Base-by-base conservation (phyloP, 2,888 invertebrate species). In the Heliconius ethilla region DNA sequence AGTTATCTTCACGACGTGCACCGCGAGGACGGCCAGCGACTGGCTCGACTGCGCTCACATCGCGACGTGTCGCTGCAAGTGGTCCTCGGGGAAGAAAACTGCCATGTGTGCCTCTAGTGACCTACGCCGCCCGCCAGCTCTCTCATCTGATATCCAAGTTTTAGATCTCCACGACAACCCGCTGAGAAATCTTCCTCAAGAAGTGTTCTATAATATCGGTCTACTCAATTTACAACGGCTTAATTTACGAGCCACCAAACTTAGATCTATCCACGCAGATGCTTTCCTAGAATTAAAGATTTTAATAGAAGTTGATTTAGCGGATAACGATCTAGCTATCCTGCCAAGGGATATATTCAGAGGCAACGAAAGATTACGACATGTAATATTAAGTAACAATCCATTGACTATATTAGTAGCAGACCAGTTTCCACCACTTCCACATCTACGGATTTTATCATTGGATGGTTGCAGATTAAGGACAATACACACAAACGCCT, bases 51-150 rank as follows among this genome's bases (percentile, higher is more conserved):
- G 98, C 92, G 97, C 98, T 86, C 95, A 96, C 83, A 97, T 97
- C 86, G 94, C 96, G 82, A 96, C 97, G 85, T 98, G 98, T 90
- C 96, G 96, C 86, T 98, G 98, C 95, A 98, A 98, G 94, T 98
- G 98, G 98, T 97, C 97, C 67, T 97, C 97, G 81, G 98, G 98
- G 81, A 98, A 98, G 92, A 98, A 97, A 90, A 97, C 97, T 67
- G 98, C 98, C 77, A 95, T 97, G 79, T 98, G 98, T 92, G 96
- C 96, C 82, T 96, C 97, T 86, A 96, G 97, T 83, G 97, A 97
- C 84, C 95, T 98, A 83, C 97, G 97, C 83, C 95, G 96, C 81
- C 96, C 98, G 75, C 98, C 98, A 80, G 88, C 94, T 81, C 94
- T 95, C 86, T 94, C 94, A 82, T 89, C 94, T 15, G 95, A 95